phyloP scores from a whole-genome alignment of 1,140 invertebrate genomes.

The Dinoponera quadriceps region DNA sequence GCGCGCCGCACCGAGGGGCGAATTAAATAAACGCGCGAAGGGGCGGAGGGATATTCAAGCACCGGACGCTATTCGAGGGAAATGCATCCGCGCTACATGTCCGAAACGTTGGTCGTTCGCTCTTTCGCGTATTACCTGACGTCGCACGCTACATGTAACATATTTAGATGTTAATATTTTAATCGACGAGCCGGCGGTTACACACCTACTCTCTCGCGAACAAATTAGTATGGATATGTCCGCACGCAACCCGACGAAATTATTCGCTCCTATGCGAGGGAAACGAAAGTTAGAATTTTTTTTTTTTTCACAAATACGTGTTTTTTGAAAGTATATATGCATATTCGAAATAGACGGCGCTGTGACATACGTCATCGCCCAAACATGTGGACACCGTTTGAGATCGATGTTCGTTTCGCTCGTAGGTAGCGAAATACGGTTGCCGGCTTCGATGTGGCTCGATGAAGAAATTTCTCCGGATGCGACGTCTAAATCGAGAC shows the following conservation, averaged over 20 bases:
- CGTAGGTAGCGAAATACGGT: conserved; percentile 8
- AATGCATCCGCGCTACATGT: conserved; percentile 38
- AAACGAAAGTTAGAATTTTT: too few species aligned
- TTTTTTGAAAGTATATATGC: neutral
- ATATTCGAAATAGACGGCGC: too few species aligned
- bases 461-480: conserved; percentile 48
- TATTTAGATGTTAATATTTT: conserved; percentile 47
- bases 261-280: too few species aligned
- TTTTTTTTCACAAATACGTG: too few species aligned
- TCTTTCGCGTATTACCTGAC: conserved; percentile 12
- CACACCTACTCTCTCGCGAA: too few species aligned
- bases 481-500: conserved; percentile 71
- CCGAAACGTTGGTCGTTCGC: conserved; percentile 6
- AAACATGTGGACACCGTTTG: too few species aligned
- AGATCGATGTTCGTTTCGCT: conserved; percentile 4
- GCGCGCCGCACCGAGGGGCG: conserved; percentile 44
- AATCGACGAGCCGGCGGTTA: neutral
- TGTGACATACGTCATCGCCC: too few species aligned
- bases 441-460: conserved; percentile 15
- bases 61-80: conserved; percentile 42
- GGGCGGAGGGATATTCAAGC: conserved; percentile 15
- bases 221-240: neutral
- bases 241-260: too few species aligned
- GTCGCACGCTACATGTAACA: neutral
- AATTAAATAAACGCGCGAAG: conserved; percentile 63